Percentiles rank a stretch among this genome's conserved stretches.
phyloP scores from a whole-genome alignment of 2,888 invertebrate species.

The Scotopteryx bipunctaria region DNA sequence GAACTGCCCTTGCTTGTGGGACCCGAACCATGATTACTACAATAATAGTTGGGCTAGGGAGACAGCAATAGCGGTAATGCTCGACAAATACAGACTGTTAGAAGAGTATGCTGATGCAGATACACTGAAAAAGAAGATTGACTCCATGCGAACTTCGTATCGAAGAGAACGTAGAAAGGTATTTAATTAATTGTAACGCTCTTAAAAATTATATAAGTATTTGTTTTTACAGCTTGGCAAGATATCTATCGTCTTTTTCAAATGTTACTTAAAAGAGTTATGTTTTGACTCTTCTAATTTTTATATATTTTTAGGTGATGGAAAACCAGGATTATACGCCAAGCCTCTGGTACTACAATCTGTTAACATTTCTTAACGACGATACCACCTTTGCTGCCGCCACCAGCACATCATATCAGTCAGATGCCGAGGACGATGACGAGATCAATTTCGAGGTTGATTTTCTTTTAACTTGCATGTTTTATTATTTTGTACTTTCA shows the following conservation, averaged over 20 bases:
- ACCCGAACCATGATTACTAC: slow-evolving; percentile 22
- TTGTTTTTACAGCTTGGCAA: no score
- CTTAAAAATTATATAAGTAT: no score
- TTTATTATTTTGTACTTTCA: no score
- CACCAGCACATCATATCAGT: background rate
- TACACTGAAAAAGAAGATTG: slow-evolving; percentile 36
- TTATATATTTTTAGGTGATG: slow-evolving; percentile 6
- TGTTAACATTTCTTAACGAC: slow-evolving; percentile 30
- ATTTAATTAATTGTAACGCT: no score
- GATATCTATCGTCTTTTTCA: no score
- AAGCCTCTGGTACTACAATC: slow-evolving; percentile 34
- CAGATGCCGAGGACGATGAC: background rate
- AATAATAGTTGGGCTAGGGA: slow-evolving; percentile 24
- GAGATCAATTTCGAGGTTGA: no score
- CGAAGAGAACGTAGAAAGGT: slow-evolving; percentile 39
- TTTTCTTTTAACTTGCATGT: no score
- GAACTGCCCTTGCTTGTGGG: slow-evolving; percentile 34
- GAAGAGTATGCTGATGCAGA: slow-evolving; percentile 23
- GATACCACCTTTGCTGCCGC: background rate
- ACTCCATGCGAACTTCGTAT: slow-evolving; percentile 36
- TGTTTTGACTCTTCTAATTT: no score
- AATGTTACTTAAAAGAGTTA: no score
- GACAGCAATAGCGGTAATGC: slow-evolving; percentile 20
- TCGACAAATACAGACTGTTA: slow-evolving; percentile 27
- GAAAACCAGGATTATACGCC: background rate